Evolutionary conservation across 2,888 invertebrate genomes (phyloP).

Genomic region (Bugulina stolonifera): DNA sequence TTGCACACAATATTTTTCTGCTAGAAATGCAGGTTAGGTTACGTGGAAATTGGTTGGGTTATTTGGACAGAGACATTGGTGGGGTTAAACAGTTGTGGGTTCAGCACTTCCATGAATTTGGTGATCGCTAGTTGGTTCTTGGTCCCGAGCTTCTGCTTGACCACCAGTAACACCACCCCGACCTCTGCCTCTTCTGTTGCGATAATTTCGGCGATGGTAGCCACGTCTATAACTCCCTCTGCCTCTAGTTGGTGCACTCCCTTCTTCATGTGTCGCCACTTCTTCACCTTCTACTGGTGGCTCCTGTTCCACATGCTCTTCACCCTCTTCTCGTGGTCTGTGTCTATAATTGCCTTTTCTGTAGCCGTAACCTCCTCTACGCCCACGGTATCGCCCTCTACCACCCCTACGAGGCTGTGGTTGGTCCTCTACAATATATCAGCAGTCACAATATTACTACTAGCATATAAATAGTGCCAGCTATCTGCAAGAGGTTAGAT

Average conservation of each 20-base stretch:
- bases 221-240: background rate
- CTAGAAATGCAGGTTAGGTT: background rate
- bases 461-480: background rate
- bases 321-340: slow-evolving; percentile 1
- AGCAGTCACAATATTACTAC: background rate
- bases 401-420: background rate
- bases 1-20: background rate
- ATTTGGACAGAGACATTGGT: no score
- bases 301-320: background rate
- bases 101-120: background rate
- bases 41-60: background rate
- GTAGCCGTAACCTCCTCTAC: slow-evolving; percentile 6
- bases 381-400: background rate
- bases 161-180: background rate
- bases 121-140: background rate
- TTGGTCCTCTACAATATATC: background rate
- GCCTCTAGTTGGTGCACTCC: background rate
- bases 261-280: background rate
- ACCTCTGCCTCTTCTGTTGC: slow-evolving; percentile 15
- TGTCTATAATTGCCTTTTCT: slow-evolving; percentile 3
- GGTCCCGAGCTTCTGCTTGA: background rate
- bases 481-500: no score
- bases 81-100: background rate
- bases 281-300: background rate
- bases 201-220: background rate